These are phyloP conservation scores for Luidia sarsii DNA, from an alignment of 53 echinoderm and acorn worm species.

Conservation along the genomic window DNA sequence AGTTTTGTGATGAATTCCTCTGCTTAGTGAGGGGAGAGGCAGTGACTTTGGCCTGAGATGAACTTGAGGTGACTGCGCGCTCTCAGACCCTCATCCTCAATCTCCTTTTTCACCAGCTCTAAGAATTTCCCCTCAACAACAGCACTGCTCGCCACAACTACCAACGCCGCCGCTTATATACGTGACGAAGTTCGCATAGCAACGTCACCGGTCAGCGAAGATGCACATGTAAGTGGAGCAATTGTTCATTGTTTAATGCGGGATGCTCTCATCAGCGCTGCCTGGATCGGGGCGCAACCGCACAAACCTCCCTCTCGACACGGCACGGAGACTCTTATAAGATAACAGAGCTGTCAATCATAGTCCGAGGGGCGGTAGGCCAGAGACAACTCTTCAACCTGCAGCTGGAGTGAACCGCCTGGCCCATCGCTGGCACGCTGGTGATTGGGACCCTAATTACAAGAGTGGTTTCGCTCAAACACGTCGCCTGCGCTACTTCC, in stretches of 20 bases:
- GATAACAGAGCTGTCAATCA: conserved; percentile 38
- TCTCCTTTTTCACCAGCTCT: no score
- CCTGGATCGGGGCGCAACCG: no score
- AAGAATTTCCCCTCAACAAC: no score
- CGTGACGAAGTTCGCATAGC: conserved; percentile 31
- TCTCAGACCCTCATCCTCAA: no score
- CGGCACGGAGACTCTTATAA: conserved; percentile 24
- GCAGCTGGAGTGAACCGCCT: no score
- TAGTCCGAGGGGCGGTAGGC: no score
- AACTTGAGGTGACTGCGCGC: background rate
- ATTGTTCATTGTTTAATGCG: conserved; percentile 59
- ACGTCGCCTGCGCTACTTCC: no score
- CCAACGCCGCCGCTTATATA: conserved; percentile 16
- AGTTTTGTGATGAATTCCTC: no score
- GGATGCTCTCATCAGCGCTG: conserved; percentile 18
- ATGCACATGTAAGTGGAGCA: conserved; percentile 29
- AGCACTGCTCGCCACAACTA: background rate
- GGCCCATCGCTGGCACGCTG: conserved; percentile 26
- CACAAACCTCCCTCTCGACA: no score
- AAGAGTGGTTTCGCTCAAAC: background rate
- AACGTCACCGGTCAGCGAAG: conserved; percentile 17
- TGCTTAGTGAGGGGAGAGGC: no score
- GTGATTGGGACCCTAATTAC: conserved; percentile 50
- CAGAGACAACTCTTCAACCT: no score
- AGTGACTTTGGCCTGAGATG: conserved; percentile 16